Evolutionary conservation across 2,113 vertebrate species (phyloP).

Genomic region (Etheostoma spectabile): DNA sequence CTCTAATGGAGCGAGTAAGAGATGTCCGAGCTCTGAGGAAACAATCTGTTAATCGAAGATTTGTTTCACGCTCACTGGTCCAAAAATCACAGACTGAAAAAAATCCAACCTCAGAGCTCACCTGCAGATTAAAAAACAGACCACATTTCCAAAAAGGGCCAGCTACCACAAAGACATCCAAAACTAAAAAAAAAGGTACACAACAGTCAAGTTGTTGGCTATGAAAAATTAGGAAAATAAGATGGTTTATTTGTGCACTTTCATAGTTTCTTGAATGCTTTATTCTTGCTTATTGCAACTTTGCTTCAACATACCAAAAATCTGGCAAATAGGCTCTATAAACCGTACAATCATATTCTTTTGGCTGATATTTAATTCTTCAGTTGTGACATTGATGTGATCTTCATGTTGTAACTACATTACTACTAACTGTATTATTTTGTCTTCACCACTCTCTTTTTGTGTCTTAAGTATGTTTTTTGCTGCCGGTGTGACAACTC

Average conservation of each 20-base stretch:
- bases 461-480: neutral
- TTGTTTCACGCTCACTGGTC: conserved; percentile 55
- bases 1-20: conserved; percentile 58
- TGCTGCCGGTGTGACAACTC: neutral
- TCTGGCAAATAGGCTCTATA: neutral
- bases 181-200: neutral
- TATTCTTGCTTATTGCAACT: neutral
- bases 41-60: conserved; percentile 44
- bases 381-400: neutral
- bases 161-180: neutral
- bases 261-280: neutral
- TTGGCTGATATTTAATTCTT: neutral
- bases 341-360: neutral
- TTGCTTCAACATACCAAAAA: neutral
- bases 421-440: neutral
- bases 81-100: conserved; percentile 11
- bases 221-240: neutral
- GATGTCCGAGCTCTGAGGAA: conserved; percentile 53
- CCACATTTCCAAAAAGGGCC: neutral
- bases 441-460: neutral
- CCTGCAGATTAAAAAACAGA: neutral
- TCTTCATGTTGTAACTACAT: conserved; percentile 1
- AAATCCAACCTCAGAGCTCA: neutral
- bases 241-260: neutral
- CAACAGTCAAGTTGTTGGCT: neutral